Conservation (phyloP, 2,797 vertebrate genomes). For the Sebastes cheni region DNA sequence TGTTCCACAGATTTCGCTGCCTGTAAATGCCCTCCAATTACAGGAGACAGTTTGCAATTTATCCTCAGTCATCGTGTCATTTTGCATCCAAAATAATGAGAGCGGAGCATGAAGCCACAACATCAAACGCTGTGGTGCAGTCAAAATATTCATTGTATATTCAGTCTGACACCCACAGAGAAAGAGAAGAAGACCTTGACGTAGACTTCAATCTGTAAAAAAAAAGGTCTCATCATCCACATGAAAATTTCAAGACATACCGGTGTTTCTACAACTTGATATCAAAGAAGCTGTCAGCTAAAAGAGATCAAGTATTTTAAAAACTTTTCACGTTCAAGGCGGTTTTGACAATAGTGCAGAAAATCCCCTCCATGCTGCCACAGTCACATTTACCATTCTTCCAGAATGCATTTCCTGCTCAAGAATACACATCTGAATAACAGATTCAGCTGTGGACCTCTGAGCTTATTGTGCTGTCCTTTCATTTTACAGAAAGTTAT, state of each 20-base stretch:
- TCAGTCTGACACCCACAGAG: slow-evolving; percentile 26
- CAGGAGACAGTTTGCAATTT: slow-evolving; percentile 43
- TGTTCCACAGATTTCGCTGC: slow-evolving; percentile 18
- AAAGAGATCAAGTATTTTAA: slow-evolving; percentile 14
- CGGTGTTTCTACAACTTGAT: slow-evolving; percentile 17
- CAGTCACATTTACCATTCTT: slow-evolving; percentile 4
- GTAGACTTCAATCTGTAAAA: not conserved
- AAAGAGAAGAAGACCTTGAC: slow-evolving; percentile 36
- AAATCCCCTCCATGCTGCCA: slow-evolving; percentile 7
- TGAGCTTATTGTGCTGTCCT: not conserved
- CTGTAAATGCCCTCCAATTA: slow-evolving; percentile 45
- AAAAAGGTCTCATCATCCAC: slow-evolving; percentile 19
- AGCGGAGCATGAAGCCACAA: slow-evolving; percentile 28
- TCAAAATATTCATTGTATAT: slow-evolving; percentile 46
- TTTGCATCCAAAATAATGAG: slow-evolving; percentile 53
- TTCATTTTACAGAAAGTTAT: not conserved
- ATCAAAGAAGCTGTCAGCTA: slow-evolving; percentile 40
- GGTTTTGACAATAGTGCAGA: slow-evolving; percentile 14
- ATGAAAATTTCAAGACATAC: slow-evolving; percentile 41
- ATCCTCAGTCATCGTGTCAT: slow-evolving; percentile 38
- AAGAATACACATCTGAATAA: not conserved
- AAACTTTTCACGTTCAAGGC: slow-evolving; percentile 7
- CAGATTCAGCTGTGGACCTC: not conserved
- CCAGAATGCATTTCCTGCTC: slow-evolving; percentile 10
- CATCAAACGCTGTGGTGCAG: slow-evolving; percentile 45